These are phyloP conservation scores for Drosophila buzzatii DNA, from an alignment of 2,888 invertebrate genomes.

Conservation along the genomic window DNA sequence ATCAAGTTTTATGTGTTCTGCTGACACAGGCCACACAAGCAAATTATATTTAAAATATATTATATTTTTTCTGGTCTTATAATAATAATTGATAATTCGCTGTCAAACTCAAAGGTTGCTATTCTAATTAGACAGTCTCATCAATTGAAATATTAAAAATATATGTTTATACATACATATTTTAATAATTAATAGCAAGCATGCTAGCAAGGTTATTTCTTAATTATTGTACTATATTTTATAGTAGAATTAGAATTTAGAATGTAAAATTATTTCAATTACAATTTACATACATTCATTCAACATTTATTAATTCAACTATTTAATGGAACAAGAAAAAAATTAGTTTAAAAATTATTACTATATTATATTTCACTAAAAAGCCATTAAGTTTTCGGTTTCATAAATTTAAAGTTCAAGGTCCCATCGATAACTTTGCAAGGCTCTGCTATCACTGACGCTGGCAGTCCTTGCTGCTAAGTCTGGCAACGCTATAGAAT, in stretches of 20 bases:
- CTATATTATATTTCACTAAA: too few species aligned
- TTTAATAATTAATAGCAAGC: too few species aligned
- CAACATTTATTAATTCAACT: too few species aligned
- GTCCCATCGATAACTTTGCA: neutral
- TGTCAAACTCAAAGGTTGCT: constrained; percentile 10
- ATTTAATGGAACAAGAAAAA: too few species aligned
- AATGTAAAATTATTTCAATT: too few species aligned
- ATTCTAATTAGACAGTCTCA: neutral
- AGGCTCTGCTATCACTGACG: neutral
- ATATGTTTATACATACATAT: too few species aligned
- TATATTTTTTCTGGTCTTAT: neutral
- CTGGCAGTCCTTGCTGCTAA: neutral
- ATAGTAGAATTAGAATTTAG: too few species aligned
- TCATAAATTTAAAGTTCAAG: neutral
- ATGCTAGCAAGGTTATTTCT: too few species aligned
- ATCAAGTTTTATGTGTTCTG: constrained; percentile 50
- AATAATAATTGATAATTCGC: constrained; percentile 25
- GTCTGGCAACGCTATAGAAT: neutral
- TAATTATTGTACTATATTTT: too few species aligned
- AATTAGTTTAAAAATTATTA: too few species aligned
- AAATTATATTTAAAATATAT: neutral
- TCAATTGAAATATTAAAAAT: constrained; percentile 79
- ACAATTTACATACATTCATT: too few species aligned
- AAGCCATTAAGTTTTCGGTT: too few species aligned
- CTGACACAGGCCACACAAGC: neutral